Conservation (phyloP, 2,888 invertebrate genomes). For the Artemia sinica region DNA sequence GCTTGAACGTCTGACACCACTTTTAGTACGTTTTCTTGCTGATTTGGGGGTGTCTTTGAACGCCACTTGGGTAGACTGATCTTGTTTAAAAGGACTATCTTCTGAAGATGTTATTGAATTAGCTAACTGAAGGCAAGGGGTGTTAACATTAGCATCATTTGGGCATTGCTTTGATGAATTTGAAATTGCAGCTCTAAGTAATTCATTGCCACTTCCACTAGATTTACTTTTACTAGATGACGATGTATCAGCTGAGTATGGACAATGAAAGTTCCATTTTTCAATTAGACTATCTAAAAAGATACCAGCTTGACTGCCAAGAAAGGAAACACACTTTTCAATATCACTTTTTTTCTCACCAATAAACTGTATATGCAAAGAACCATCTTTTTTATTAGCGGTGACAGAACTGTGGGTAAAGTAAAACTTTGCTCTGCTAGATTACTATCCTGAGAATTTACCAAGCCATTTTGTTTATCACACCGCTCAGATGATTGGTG, state of each 20-base stretch:
- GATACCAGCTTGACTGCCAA: no score
- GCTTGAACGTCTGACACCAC: neutral
- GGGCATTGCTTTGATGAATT: neutral
- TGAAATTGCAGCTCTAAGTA: neutral
- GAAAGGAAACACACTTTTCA: no score
- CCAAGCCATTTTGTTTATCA: no score
- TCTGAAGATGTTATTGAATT: neutral
- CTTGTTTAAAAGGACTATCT: neutral
- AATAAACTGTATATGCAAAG: no score
- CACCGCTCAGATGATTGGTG: no score
- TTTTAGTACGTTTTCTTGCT: neutral
- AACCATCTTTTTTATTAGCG: no score
- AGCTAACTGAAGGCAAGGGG: neutral
- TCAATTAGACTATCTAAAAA: no score
- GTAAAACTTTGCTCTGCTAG: no score
- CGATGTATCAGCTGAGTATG: neutral
- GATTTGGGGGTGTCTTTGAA: constrained; percentile 2
- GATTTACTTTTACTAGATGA: neutral
- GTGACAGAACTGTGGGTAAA: no score
- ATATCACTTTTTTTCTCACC: no score
- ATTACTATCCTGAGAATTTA: no score
- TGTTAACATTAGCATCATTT: neutral
- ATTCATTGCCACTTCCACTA: neutral
- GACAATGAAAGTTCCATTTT: no score
- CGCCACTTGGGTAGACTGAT: constrained; percentile 10